Conservation (phyloP, 2,888 invertebrate genomes). For the Pammene fasciana region DNA sequence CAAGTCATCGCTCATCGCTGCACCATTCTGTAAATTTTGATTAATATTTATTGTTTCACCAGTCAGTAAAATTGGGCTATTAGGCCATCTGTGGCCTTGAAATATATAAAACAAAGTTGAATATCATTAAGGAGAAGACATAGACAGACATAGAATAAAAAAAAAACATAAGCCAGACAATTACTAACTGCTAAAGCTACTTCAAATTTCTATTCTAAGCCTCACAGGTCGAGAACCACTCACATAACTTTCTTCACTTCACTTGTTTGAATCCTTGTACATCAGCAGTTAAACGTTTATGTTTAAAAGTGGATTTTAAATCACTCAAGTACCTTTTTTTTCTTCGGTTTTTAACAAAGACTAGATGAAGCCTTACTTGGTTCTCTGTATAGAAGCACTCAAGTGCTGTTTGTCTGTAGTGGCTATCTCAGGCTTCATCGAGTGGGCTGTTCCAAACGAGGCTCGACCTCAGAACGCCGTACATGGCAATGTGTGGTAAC, state of each 20-base stretch:
- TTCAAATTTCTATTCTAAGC: neutral
- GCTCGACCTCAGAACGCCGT: conserved; percentile 48
- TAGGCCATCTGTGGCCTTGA: conserved; percentile 9
- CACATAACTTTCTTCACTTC: neutral
- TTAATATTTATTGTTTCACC: conserved; percentile 28
- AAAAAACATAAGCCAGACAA: no score
- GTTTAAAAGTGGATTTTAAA: no score
- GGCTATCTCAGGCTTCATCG: conserved; percentile 30
- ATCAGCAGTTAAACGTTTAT: neutral
- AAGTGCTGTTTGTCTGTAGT: conserved; percentile 17
- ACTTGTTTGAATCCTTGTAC: neutral
- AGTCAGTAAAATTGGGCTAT: neutral
- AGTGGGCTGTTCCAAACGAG: conserved; percentile 36
- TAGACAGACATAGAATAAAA: no score
- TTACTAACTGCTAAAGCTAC: no score
- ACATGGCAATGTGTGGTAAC: conserved; percentile 46
- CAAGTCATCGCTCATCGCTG: conserved; percentile 36
- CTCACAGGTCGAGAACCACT: neutral
- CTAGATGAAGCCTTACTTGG: conserved; percentile 14
- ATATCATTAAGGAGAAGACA: no score
- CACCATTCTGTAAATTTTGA: conserved; percentile 12
- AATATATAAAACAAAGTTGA: neutral
- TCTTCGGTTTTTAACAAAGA: conserved; percentile 8
- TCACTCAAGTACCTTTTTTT: neutral
- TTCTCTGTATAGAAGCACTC: conserved; percentile 18